phyloP scores from a whole-genome alignment of 2,113 vertebrate species.

The Varanus komodoensis region DNA sequence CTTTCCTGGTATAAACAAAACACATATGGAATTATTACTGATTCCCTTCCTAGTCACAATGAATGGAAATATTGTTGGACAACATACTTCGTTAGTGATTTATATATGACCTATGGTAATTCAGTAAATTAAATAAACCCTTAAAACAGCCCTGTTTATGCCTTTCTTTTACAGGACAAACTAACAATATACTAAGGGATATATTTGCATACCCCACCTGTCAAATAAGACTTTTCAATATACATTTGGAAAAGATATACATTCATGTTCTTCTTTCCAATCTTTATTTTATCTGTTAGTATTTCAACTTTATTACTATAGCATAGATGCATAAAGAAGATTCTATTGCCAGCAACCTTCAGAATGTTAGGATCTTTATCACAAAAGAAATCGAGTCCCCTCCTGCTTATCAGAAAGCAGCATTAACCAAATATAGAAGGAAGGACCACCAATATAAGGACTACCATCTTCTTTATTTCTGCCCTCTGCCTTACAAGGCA shows the following conservation, averaged over 20 bases:
- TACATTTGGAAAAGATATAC: accelerated
- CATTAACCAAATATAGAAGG: neutral
- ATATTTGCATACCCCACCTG: neutral
- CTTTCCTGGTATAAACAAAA: neutral
- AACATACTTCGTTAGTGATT: neutral
- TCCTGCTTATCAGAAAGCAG: accelerated
- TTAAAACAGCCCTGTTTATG: neutral
- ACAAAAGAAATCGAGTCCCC: neutral
- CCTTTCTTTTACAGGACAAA: neutral
- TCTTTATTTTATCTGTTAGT: neutral
- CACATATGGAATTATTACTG: neutral
- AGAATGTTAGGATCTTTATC: neutral
- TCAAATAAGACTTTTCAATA: neutral
- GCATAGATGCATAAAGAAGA: neutral
- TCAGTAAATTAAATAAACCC: neutral
- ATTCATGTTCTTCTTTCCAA: neutral
- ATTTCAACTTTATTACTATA: neutral
- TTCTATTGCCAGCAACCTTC: accelerated
- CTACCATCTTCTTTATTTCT: neutral
- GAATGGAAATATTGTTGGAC: neutral
- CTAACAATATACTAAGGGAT: neutral
- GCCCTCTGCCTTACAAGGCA: neutral
- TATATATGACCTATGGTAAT: neutral
- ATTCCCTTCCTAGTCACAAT: neutral
- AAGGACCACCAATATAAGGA: neutral